Conservation (phyloP, 2,888 invertebrate species). For the Drosophila falleni region DNA sequence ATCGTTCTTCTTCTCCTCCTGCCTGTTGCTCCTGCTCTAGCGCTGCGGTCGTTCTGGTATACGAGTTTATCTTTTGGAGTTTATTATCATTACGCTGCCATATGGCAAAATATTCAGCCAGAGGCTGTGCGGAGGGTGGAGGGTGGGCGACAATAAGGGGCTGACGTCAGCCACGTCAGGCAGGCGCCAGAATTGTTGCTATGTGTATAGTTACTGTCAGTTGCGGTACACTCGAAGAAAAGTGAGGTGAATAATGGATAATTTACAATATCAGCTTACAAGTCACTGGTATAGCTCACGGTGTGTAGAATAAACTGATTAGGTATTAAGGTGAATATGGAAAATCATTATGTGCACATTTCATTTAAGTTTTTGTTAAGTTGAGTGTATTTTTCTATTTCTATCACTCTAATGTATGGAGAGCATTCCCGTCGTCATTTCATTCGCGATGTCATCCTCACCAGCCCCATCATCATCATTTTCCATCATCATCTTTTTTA, state of each 20-base stretch:
- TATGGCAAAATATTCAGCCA: slow-evolving; percentile 77
- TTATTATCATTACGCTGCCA: slow-evolving; percentile 82
- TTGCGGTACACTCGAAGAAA: slow-evolving; percentile 34
- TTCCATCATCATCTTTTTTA: slow-evolving; percentile 31
- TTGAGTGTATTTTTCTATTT: slow-evolving; percentile 5
- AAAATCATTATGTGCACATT: neutral
- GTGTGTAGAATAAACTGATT: neutral
- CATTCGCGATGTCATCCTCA: slow-evolving; percentile 31
- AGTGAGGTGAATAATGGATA: neutral
- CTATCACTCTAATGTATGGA: neutral
- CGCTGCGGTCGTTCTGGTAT: slow-evolving; percentile 36
- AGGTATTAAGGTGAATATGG: neutral
- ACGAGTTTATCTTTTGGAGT: slow-evolving; percentile 78
- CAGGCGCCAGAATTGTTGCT: slow-evolving; percentile 67
- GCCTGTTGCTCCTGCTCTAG: slow-evolving; percentile 10
- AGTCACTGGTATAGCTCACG: neutral
- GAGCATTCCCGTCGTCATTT: slow-evolving; percentile 14
- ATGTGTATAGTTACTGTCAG: slow-evolving; percentile 15
- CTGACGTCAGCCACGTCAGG: slow-evolving; percentile 64
- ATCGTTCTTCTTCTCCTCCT: neutral
- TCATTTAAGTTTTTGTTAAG: slow-evolving; percentile 4
- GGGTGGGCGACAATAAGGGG: slow-evolving; percentile 1
- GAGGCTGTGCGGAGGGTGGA: slow-evolving; percentile 10
- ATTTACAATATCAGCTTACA: neutral
- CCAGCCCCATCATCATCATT: slow-evolving; percentile 36